Evolutionary conservation across 1,140 invertebrate genomes (phyloP).

Genomic region (Caerostris extrusa): DNA sequence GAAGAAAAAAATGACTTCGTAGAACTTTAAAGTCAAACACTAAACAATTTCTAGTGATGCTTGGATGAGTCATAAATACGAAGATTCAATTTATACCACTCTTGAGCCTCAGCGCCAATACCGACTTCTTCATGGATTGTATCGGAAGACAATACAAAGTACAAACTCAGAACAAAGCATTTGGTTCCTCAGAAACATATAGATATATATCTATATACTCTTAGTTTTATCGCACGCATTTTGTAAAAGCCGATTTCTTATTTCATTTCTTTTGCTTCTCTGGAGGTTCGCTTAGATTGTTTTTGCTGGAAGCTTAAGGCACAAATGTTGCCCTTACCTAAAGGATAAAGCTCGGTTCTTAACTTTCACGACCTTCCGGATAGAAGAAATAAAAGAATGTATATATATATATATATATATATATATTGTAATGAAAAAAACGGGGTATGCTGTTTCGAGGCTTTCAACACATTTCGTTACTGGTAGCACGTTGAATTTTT

Average conservation of each 20-base stretch:
- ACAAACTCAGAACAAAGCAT: slow-evolving; percentile 31
- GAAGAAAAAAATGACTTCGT: background rate
- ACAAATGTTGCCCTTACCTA: slow-evolving; percentile 3
- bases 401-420: too few species aligned
- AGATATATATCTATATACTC: background rate
- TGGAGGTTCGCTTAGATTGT: slow-evolving; percentile 6
- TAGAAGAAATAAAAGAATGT: background rate
- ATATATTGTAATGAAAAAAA: too few species aligned
- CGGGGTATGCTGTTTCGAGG: too few species aligned
- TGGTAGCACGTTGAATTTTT: background rate
- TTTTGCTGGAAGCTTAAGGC: slow-evolving; percentile 26
- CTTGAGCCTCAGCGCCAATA: background rate
- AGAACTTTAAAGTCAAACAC: slow-evolving; percentile 55
- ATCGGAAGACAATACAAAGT: slow-evolving; percentile 41
- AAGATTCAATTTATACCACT: slow-evolving; percentile 59
- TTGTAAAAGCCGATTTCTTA: slow-evolving; percentile 19
- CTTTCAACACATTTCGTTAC: background rate
- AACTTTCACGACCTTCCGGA: background rate
- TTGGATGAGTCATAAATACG: slow-evolving; percentile 53
- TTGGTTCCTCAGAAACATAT: slow-evolving; percentile 27
- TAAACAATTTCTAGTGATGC: slow-evolving; percentile 55
- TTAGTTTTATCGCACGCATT: slow-evolving; percentile 39
- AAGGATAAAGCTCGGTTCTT: background rate
- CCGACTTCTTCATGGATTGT: background rate
- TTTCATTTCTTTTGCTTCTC: background rate